Evolutionary conservation across 2,888 invertebrate genomes (phyloP), one percentile per base, ranked within the genome.

Genomic region (Temnothorax rugatulus): DNA sequence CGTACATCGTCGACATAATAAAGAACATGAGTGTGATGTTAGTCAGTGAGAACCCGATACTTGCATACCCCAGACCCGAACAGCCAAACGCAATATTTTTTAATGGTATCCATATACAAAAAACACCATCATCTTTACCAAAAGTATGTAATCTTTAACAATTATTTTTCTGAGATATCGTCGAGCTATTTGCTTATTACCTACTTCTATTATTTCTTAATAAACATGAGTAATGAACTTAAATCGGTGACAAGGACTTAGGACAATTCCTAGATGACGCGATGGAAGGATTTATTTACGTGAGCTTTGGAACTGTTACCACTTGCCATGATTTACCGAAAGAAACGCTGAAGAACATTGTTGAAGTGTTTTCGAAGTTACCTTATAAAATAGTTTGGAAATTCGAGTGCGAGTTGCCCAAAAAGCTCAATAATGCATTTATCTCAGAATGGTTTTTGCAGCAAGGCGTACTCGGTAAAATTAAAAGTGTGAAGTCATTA

Each of bases 301-400:
- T 92, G 7, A 92, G 91, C 44, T 74, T 92, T 29, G 91, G 91
- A 7, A 88, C 83, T 4, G 90, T 87, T 54, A 59, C 84, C 9
- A 84, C 61, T 50, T 87, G 88, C 9, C 63, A 63, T 2, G 8
- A 29, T 38, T 68, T 93, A 18, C 85, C 87, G 1, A 1, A 11
- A 4, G 34, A 85, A 4, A 71, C 76, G 18, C 61, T 87, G 59
- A 73, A 86, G 9, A 73, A 86, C 2, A 85, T 93, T n/a, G 9
- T 86, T 15, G 82, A 92, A 11, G 88, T 88, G 15, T 91, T 93
- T 77, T 66, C 89, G 0, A 90, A 89, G n/a, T 84, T 92, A 18
- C 87, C 91, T 2, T 89, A 90, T 59, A 90, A 79, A 85, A 77
- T 93, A 50, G 54, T 93, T 21, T 92, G 91, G 91, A 91, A 91